phyloP scores from a whole-genome alignment of 2,113 vertebrate genomes.

The Rhizomys pruinosus region DNA sequence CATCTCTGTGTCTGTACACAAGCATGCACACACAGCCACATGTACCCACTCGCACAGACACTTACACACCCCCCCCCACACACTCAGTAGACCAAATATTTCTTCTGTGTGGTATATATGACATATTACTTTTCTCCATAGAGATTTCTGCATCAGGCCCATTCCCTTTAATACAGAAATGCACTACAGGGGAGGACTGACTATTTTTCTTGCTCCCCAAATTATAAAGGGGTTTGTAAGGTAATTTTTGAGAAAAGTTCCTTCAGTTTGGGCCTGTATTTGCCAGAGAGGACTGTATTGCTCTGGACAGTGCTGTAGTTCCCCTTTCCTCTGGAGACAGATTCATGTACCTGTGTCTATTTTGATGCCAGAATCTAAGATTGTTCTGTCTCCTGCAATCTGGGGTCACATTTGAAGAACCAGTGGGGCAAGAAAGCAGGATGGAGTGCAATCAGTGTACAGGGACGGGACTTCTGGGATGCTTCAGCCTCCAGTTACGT shows the following conservation, averaged over 20 bases:
- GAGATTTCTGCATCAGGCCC: not conserved
- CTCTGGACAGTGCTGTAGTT: not conserved
- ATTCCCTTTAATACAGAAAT: not conserved
- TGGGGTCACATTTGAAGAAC: conserved; percentile 25
- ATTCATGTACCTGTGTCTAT: conserved; percentile 15
- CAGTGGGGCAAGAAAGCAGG: not conserved
- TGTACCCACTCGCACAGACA: not conserved
- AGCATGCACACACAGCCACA: not conserved
- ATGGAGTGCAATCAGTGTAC: not conserved
- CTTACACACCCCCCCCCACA: not conserved
- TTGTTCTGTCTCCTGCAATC: not conserved
- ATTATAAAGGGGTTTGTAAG: not conserved
- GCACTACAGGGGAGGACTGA: not conserved
- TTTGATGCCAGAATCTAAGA: not conserved
- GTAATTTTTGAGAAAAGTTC: not conserved
- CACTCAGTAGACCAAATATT: too few relatives aligned
- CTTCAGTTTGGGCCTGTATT: not conserved
- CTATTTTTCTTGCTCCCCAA: not conserved
- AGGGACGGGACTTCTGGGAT: conserved; percentile 12
- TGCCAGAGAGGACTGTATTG: not conserved
- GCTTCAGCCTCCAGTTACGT: conserved; percentile 17
- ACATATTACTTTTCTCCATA: not conserved
- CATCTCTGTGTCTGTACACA: too few relatives aligned
- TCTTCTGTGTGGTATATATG: not conserved
- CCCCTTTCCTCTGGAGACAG: not conserved